Conservation (phyloP, 2,113 vertebrate species). For the Seriola aureovittata region DNA sequence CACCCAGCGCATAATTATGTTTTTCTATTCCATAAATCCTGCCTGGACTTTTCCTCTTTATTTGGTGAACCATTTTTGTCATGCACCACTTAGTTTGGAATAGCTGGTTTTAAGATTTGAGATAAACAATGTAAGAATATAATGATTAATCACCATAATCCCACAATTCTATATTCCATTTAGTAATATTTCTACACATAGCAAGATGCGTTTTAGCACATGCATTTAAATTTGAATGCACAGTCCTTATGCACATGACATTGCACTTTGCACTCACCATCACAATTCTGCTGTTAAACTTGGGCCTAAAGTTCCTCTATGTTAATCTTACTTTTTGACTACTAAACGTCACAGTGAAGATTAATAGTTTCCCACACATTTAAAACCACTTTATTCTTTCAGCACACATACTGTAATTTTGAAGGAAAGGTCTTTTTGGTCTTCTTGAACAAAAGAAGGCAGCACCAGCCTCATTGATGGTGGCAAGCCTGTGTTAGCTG, state of each 20-base stretch:
- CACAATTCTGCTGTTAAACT: background rate
- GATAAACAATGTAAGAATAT: background rate
- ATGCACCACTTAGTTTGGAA: background rate
- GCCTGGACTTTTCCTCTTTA: background rate
- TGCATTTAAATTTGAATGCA: background rate
- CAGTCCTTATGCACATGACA: background rate
- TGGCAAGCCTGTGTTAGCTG: constrained; percentile 32
- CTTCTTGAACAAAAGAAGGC: constrained; percentile 24
- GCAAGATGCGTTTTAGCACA: background rate
- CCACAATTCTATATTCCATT: background rate
- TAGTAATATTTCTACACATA: background rate
- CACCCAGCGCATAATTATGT: background rate
- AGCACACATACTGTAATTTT: constrained; percentile 12
- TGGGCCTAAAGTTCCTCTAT: background rate
- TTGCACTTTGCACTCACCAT: background rate
- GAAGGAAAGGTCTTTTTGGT: constrained; percentile 13
- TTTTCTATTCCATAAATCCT: background rate
- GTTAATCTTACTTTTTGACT: background rate
- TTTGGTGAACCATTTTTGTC: background rate
- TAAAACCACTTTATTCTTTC: constrained; percentile 15
- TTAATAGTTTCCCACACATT: constrained; percentile 33
- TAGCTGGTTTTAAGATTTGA: background rate
- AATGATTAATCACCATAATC: background rate
- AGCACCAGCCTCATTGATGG: constrained; percentile 30
- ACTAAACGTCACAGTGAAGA: background rate